phyloP scores from a whole-genome alignment of 2,797 vertebrate species.

The Clamator glandarius region DNA sequence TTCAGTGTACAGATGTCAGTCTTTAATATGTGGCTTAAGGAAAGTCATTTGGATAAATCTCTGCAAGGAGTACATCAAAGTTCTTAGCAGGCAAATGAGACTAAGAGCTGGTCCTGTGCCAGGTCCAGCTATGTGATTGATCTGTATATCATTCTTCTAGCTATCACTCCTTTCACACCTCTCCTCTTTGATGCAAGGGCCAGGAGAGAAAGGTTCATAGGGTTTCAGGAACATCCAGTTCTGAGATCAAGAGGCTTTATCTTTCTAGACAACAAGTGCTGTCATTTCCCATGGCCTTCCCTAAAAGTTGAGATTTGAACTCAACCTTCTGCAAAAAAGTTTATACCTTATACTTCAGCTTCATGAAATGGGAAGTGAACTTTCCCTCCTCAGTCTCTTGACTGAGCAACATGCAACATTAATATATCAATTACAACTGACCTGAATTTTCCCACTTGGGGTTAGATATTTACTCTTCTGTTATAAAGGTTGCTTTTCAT shows the following conservation, averaged over 20 bases:
- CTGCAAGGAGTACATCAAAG: constrained; percentile 25
- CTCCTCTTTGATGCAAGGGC: background rate
- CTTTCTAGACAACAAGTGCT: background rate
- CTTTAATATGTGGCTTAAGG: constrained; percentile 52
- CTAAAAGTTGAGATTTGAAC: background rate
- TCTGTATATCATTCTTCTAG: background rate
- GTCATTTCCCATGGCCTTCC: background rate
- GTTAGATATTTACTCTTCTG: background rate
- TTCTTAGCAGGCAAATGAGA: background rate
- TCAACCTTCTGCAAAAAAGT: background rate
- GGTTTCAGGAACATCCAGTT: background rate
- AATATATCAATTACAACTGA: background rate
- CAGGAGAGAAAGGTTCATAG: background rate
- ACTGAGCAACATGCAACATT: background rate
- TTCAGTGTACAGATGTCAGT: constrained; percentile 61
- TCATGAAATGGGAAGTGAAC: background rate
- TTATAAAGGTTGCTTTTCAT: background rate
- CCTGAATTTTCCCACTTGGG: background rate
- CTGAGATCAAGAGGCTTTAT: background rate
- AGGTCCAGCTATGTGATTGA: background rate
- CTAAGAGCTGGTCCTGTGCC: background rate
- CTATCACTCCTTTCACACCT: background rate
- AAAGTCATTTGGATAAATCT: constrained; percentile 21
- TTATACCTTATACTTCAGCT: background rate
- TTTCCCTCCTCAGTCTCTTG: background rate